A percentile compares a stretch with the other conserved stretches of the same genome.
Conservation (phyloP, 2,888 invertebrate genomes). For the Agrilus cyanescens region DNA sequence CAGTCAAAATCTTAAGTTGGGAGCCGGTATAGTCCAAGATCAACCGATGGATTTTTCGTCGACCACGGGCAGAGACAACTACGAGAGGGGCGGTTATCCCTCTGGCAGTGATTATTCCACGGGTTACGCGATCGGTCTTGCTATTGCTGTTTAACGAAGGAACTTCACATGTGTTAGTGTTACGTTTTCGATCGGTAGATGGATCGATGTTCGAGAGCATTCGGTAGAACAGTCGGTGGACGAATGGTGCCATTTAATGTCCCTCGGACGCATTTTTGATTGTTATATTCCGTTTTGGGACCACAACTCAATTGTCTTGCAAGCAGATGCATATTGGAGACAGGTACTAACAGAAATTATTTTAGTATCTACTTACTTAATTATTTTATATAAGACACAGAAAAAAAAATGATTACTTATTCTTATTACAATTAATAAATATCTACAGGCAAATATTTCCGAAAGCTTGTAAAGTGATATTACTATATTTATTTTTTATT, state of each 20-base stretch:
- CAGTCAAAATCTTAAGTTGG: slow-evolving; percentile 10
- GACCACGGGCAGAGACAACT: slow-evolving; percentile 17
- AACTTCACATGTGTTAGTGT: neutral
- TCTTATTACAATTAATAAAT: too few species aligned
- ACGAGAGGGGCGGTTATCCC: slow-evolving; percentile 12
- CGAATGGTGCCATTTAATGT: neutral
- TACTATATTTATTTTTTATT: too few species aligned
- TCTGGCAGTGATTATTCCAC: slow-evolving; percentile 16
- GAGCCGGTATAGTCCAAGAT: slow-evolving; percentile 25
- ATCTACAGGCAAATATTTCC: too few species aligned
- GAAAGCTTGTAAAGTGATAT: too few species aligned
- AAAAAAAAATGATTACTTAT: too few species aligned
- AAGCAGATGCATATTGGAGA: too few species aligned
- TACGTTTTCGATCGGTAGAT: neutral
- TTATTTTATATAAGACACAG: too few species aligned
- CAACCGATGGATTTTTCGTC: slow-evolving; percentile 35
- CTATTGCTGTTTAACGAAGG: slow-evolving; percentile 25
- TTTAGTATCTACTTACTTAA: too few species aligned
- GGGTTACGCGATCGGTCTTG: slow-evolving; percentile 24
- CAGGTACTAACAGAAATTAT: too few species aligned
- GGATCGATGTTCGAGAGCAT: neutral
- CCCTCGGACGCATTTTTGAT: neutral
- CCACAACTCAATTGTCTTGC: neutral
- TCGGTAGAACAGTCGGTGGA: neutral
- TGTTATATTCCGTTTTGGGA: slow-evolving; percentile 1